Conservation (phyloP, 92 coral and sea anemone genomes). For the Epizoanthus ramosus region DNA sequence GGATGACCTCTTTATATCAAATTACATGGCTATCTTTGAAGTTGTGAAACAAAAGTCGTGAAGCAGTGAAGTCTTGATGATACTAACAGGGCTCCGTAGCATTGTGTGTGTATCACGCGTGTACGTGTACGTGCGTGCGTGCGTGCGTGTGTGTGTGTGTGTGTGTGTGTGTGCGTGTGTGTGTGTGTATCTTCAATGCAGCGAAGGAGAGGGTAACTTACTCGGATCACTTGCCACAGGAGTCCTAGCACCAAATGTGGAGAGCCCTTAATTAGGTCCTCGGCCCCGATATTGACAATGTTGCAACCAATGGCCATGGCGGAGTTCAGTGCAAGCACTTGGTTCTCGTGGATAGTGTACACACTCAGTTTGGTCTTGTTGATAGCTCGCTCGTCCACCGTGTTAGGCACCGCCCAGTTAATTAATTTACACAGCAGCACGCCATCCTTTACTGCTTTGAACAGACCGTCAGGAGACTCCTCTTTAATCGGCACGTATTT, state of each 20-base stretch:
- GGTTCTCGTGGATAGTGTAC: slow-evolving; percentile 95
- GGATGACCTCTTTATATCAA: too few species aligned
- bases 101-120: background rate
- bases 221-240: slow-evolving; percentile 98
- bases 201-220: slow-evolving; percentile 40
- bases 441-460: slow-evolving; percentile 93
- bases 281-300: slow-evolving; percentile 94
- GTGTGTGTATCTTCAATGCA: background rate
- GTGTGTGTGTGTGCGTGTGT: background rate
- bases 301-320: slow-evolving; percentile 99
- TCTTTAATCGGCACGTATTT: slow-evolving; percentile 82
- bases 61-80: too few species aligned
- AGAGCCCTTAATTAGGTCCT: slow-evolving; percentile 86
- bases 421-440: slow-evolving; percentile 87
- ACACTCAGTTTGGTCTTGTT: slow-evolving; percentile 90
- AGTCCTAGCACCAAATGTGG: slow-evolving; percentile 96
- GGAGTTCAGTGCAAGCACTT: slow-evolving; percentile 85
- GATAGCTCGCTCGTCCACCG: slow-evolving; percentile 94
- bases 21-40: too few species aligned
- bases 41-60: too few species aligned
- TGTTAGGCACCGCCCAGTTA: slow-evolving; percentile 94
- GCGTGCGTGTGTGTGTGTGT: background rate
- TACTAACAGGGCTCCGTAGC: too few species aligned
- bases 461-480: slow-evolving; percentile 72
- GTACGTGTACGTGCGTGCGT: too few species aligned